A percentile compares a stretch with the other conserved stretches of the same genome.
Evolutionary conservation across 2,113 vertebrate species (phyloP).

Genomic region (Erinaceus europaeus): DNA sequence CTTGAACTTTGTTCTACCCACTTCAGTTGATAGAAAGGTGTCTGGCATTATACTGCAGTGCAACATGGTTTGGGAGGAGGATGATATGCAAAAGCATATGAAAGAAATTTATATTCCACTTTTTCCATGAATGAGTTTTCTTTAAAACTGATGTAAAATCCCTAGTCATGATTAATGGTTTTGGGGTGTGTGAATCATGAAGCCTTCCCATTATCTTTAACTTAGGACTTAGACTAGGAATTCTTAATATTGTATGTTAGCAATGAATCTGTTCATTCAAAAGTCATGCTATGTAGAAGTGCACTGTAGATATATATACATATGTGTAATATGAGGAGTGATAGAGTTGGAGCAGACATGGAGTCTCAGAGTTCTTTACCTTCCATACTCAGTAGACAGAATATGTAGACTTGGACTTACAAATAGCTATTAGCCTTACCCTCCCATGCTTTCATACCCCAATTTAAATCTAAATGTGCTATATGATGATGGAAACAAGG

Average conservation of each 20-base stretch:
- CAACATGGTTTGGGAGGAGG: background rate
- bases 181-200: background rate
- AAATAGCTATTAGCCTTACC: background rate
- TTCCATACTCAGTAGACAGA: background rate
- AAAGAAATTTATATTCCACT: background rate
- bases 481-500: background rate
- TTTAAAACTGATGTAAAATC: background rate
- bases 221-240: background rate
- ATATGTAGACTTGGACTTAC: background rate
- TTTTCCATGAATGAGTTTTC: background rate
- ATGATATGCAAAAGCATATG: background rate
- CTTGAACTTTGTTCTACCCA: background rate
- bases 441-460: background rate
- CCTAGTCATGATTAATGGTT: background rate
- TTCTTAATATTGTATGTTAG: slow-evolving; percentile 6
- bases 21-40: background rate
- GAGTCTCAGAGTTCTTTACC: background rate
- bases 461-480: background rate
- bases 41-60: background rate
- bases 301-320: background rate
- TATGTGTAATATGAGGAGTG: background rate
- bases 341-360: background rate
- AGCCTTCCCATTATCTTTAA: background rate
- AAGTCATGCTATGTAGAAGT: background rate
- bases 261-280: background rate